A percentile compares a stretch with the other conserved stretches of the same genome.
Conservation (phyloP, 2,797 vertebrate genomes). For the Crenichthys baileyi region DNA sequence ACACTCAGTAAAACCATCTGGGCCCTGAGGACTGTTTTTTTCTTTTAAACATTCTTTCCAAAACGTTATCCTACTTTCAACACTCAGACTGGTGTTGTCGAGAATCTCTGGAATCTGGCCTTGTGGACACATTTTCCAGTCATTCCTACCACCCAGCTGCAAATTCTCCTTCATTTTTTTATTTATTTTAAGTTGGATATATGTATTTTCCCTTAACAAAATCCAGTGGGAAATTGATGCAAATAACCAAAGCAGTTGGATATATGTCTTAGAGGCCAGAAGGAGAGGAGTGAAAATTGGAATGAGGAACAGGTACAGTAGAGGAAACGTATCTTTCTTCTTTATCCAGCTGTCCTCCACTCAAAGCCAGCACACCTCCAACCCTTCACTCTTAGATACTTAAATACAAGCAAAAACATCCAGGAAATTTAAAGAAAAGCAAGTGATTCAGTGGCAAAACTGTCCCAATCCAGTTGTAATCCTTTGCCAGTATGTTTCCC, state of each 20-base stretch:
- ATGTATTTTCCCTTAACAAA: constrained; percentile 64
- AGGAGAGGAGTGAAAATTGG: constrained; percentile 34
- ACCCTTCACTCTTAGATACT: constrained; percentile 42
- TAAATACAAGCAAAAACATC: constrained; percentile 40
- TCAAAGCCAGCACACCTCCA: constrained; percentile 63
- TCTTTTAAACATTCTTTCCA: constrained; percentile 77
- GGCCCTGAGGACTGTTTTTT: constrained; percentile 64
- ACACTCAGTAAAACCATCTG: constrained; percentile 73
- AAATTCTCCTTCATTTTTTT: constrained; percentile 61
- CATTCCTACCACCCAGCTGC: constrained; percentile 69
- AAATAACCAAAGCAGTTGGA: constrained; percentile 62
- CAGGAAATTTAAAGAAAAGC: constrained; percentile 27
- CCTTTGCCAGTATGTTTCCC: constrained; percentile 57
- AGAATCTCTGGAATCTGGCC: constrained; percentile 76
- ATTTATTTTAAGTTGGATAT: constrained; percentile 46
- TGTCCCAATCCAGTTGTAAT: constrained; percentile 38
- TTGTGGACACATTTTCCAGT: constrained; percentile 69
- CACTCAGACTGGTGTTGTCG: constrained; percentile 66
- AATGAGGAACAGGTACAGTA: constrained; percentile 52
- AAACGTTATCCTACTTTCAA: constrained; percentile 70
- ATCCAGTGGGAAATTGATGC: constrained; percentile 50
- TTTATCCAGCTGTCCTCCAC: constrained; percentile 59
- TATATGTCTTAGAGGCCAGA: constrained; percentile 34
- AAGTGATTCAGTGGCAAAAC: constrained; percentile 41
- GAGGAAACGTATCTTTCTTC: constrained; percentile 36